Base-by-base conservation (phyloP, 2,888 invertebrate species). In the Eupeodes luniger region DNA sequence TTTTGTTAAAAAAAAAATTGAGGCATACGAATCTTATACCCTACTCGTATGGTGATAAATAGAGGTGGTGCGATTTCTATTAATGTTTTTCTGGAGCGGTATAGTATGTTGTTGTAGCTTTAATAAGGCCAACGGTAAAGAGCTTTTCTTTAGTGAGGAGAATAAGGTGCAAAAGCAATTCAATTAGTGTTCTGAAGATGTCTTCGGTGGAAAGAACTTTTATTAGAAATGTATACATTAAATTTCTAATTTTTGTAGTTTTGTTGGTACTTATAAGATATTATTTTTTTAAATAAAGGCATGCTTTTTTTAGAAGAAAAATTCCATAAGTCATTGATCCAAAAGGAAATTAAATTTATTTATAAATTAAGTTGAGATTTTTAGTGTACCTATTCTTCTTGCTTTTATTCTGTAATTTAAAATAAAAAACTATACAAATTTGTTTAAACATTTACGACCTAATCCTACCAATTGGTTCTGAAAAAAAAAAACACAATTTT, bases 21-120 rank as follows among this genome's bases (percentile, higher is more conserved):
- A 12, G 19, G 57, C 6, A 59, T 34, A 19, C 40, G 55, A 72
- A 72, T 70, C 69, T 79, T 79, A 27, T 64, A 79, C 70, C 5
- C 40, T 40, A 40, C 6, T 40, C 6, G 40, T 5, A 62, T 72
- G 70, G 72, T 77, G 83, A 87, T 87, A 80, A 87, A 87, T 84
- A 51, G 76, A 77, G 76, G 80, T 87, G 66, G 80, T 80, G 80
- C 57, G 83, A 87, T 87, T 87, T 87, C 72, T 80, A 61, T 77
- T 80, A 72, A 83, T 80, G 70, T 62, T 72, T 80, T 80, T 79
- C 49, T n/a, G 34, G 49, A 87, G 14, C 55, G 67, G 70, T 80
- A 72, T 80, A 61, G 72, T 40, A 74, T 66, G 36, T 72, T 81
- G 49, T 77, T 77, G 61, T 67, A 83, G 83, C 86, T 77, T 77